Evolutionary conservation across 2,797 vertebrate species (phyloP), one percentile per base, ranked within the genome.

Genomic region (Xiphorhynchus erythropygius): DNA sequence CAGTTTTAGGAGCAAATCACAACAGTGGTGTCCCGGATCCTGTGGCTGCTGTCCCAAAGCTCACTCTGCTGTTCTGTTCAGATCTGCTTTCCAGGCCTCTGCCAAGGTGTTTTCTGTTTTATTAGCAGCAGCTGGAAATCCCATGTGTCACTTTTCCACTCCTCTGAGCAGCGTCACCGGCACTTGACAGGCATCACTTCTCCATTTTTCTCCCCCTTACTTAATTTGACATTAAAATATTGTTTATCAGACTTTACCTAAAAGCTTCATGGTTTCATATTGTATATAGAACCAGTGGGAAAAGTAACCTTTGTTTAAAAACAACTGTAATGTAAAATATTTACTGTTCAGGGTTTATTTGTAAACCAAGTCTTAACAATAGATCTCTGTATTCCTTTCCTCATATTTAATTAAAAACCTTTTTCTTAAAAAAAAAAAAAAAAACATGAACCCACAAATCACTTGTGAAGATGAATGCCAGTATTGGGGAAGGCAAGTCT

Each of bases 391-490:
- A 27, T 68, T 53, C 32, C 15, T 90, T 65, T 65, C 32, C n/a
- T 63, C 16, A 4, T 39, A 65, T 39, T 55, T 67, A 57, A 78
- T 41, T 13, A 37, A 85, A 62, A 57, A 52, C 32, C 2, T 2
- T 59, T 3, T 37, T 6, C 80, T 91, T 73, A 7, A 52, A 27
- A 28, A 50, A 50, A 35, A 16, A 28, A 52, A 52, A 50, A 50
- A 79, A 86, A 7, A 68, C 12, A 41, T 27, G 17, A 78, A 35
- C 14, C 39, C 52, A 84, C 41, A 41, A 79, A 74, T 79, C 13
- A 83, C 32, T 70, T 87, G 55, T 64, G 44, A 75, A 89, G 76
- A 87, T 81, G 42, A 96, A 75, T n/a, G 19, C 27, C 44, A 64
- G 17, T 62, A 53, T 7, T 19, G 59, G 35, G 16, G 56, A 88